Evolutionary conservation across 1,140 invertebrate genomes (phyloP).

Genomic region (Cepaea nemoralis): DNA sequence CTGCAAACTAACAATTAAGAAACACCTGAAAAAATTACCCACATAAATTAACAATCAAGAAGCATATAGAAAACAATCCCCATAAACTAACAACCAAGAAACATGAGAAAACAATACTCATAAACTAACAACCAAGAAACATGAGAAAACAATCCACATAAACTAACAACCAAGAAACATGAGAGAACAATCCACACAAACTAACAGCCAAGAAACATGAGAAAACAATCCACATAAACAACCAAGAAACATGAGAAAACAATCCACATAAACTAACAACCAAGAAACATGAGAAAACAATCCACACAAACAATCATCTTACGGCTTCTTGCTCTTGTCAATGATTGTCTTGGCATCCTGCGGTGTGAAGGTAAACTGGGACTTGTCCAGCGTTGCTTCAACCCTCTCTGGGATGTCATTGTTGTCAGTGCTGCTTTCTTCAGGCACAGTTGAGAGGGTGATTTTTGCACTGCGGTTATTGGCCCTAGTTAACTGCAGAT

Average conservation of each 20-base stretch:
- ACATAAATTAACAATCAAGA: too few relatives aligned
- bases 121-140: too few relatives aligned
- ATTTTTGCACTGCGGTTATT: conserved; percentile 34
- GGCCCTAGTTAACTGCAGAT: too few relatives aligned
- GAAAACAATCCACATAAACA: neutral
- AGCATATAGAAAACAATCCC: too few relatives aligned
- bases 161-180: too few relatives aligned
- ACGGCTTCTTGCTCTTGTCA: conserved; percentile 58
- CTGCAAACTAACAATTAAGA: too few relatives aligned
- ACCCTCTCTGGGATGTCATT: neutral
- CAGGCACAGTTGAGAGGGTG: conserved; percentile 58
- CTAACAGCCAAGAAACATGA: too few relatives aligned
- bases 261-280: neutral
- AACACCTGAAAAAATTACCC: too few relatives aligned
- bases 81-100: too few relatives aligned
- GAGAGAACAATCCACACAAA: too few relatives aligned
- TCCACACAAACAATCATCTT: conserved; percentile 37
- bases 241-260: neutral
- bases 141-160: too few relatives aligned
- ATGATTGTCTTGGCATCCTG: conserved; percentile 51
- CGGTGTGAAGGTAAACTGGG: conserved; percentile 69
- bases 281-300: neutral
- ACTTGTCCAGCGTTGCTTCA: conserved; percentile 40
- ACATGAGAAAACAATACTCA: too few relatives aligned
- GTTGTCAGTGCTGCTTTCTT: conserved; percentile 53